phyloP scores from a whole-genome alignment of 2,113 vertebrate genomes.

The Mionectes macconnelli region DNA sequence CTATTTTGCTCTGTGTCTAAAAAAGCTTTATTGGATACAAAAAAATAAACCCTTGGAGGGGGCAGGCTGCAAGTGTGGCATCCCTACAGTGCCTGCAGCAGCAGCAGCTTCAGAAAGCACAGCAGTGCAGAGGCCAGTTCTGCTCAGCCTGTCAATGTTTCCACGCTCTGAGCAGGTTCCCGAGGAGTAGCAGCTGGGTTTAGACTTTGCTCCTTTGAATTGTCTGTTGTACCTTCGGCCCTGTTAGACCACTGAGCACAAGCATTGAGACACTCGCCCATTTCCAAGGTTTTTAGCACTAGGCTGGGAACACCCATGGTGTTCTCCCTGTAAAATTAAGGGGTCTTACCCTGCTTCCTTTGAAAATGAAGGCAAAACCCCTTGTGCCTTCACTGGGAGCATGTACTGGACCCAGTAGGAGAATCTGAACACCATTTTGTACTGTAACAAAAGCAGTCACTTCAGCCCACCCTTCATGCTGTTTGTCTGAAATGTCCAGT shows the following conservation, averaged over 20 bases:
- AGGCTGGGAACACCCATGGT: neutral
- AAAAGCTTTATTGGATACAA: neutral
- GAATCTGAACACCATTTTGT: neutral
- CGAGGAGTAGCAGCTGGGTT: neutral
- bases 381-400: neutral
- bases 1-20: neutral
- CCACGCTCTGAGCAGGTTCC: neutral
- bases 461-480: neutral
- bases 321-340: neutral
- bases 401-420: accelerated
- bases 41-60: neutral
- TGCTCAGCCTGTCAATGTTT: neutral
- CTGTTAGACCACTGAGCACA: neutral
- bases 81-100: too few relatives aligned
- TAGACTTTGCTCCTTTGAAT: neutral
- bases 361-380: neutral
- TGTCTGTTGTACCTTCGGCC: neutral
- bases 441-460: neutral
- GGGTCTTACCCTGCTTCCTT: neutral
- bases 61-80: neutral
- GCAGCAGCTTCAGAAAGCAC: neutral
- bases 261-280: neutral
- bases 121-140: neutral
- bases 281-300: neutral
- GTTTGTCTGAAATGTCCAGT: conserved; percentile 1